Base-by-base conservation (phyloP, 2,888 invertebrate species). In the Ligdia adustata region DNA sequence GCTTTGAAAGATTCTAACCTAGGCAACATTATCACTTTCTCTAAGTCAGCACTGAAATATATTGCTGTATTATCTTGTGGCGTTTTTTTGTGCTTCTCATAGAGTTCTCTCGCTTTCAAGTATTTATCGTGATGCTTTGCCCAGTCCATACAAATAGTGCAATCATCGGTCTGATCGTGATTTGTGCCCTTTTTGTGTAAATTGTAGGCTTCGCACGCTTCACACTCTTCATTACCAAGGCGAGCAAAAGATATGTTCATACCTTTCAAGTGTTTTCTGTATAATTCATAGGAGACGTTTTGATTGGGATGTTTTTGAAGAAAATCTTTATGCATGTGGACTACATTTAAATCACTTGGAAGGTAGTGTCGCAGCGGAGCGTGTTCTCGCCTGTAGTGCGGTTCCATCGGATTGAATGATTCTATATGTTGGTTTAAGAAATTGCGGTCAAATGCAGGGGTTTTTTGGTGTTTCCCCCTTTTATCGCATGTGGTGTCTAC, bases 1-100 rank as follows among this genome's bases (percentile, higher is more conserved):
- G 31, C n/a, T 24, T 57, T 52, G 13, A 55, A 57, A 2, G 37
- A 27, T 2, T 57, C 57, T 18, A 54, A n/a, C 13, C 54, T 43
- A 1, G 54, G 54, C 9, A 57, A 24, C 34, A 34, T 34, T 2
- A 34, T 34, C 0, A 34, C 22, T 14, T 34, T 22, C 16, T 31
- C n/a, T 9, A 31, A 16, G 7, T 31, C 31, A 0, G 9, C 15
- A 5, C 9, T 9, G 31, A n/a, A 15, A 9, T 16, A 31, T 9
- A 15, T 15, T 6, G 1, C 1, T 1, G 7, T 1, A 3, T 9
- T 3, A 5, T 29, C 5, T 15, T 15, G 14, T 9, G 7, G n/a
- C 1, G 4, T 29, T 9, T 15, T 15, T 15, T 15, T 29, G 4
- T 29, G 14, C 1, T n/a, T 1, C 0, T 29, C 15, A 7, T 15